Evolutionary conservation across 2,797 vertebrate genomes (phyloP).

Genomic region (Muscicapa comitata): DNA sequence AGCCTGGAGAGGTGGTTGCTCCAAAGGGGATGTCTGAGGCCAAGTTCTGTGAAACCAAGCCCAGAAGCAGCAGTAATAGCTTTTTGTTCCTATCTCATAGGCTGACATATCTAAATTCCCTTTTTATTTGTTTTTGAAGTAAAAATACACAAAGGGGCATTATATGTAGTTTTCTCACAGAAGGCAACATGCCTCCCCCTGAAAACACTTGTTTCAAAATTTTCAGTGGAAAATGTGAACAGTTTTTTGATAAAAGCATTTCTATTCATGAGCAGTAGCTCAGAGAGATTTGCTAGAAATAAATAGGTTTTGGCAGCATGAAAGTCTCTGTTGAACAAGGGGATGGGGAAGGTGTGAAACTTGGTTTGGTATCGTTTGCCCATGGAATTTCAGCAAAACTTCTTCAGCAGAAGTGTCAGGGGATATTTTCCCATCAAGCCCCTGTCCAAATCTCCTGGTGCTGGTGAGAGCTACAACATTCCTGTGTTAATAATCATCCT

Average conservation of each 20-base stretch:
- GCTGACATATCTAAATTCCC: not conserved
- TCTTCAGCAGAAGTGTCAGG: not conserved
- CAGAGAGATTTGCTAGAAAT: constrained; percentile 41
- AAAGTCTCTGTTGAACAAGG: constrained; percentile 34
- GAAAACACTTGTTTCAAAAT: constrained; percentile 45
- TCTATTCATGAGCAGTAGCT: constrained; percentile 57
- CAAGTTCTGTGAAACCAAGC: not conserved
- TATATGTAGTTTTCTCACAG: not conserved
- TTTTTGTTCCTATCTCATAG: not conserved
- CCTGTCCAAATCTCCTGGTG: not conserved
- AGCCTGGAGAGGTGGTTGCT: not conserved
- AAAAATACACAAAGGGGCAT: not conserved
- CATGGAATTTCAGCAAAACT: not conserved
- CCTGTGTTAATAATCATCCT: not conserved
- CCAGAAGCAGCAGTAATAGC: not conserved
- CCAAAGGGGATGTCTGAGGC: not conserved
- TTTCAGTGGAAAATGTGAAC: constrained; percentile 3
- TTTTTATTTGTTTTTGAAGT: not conserved
- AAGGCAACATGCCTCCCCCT: constrained; percentile 43
- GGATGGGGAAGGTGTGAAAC: constrained; percentile 48
- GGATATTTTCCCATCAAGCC: not conserved
- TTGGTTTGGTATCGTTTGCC: not conserved
- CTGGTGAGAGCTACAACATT: not conserved
- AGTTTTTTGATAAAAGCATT: constrained; percentile 53
- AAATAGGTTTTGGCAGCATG: constrained; percentile 55